Conservation (phyloP, 2,113 vertebrate genomes). For the Pica pica region DNA sequence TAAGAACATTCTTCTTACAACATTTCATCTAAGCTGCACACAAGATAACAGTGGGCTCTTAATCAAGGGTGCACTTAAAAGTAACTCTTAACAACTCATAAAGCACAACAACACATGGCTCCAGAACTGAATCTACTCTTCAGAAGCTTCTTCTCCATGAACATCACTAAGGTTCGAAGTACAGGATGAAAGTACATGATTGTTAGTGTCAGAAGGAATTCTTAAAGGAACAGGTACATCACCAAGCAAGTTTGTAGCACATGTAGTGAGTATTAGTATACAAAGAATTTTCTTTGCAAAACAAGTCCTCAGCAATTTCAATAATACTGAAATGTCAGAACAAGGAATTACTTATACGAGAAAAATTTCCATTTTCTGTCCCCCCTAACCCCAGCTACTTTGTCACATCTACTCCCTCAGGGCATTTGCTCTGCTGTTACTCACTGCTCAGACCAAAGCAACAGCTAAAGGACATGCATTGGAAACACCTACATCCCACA, state of each 20-base stretch:
- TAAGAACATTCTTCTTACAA: not conserved
- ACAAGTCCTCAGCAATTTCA: not conserved
- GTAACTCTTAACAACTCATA: not conserved
- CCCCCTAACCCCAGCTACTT: not conserved
- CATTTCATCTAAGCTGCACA: not conserved
- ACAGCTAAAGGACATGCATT: not conserved
- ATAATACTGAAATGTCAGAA: not conserved
- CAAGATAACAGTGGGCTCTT: not conserved
- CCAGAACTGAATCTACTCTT: not conserved
- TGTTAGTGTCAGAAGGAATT: not conserved
- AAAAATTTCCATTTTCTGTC: not conserved
- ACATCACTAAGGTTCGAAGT: not conserved
- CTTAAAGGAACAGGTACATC: not conserved
- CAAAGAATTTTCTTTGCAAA: not conserved
- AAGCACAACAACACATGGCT: not conserved
- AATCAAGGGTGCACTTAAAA: not conserved
- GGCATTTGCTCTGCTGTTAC: not conserved
- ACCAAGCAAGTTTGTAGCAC: not conserved
- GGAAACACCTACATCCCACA: not conserved
- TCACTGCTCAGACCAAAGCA: not conserved
- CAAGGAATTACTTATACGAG: not conserved
- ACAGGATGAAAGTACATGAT: not conserved
- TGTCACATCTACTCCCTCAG: not conserved
- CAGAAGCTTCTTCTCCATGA: not conserved
- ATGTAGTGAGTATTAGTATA: not conserved